Conservation (phyloP, 1,140 invertebrate genomes). For the Drosophila malerkotliana region DNA sequence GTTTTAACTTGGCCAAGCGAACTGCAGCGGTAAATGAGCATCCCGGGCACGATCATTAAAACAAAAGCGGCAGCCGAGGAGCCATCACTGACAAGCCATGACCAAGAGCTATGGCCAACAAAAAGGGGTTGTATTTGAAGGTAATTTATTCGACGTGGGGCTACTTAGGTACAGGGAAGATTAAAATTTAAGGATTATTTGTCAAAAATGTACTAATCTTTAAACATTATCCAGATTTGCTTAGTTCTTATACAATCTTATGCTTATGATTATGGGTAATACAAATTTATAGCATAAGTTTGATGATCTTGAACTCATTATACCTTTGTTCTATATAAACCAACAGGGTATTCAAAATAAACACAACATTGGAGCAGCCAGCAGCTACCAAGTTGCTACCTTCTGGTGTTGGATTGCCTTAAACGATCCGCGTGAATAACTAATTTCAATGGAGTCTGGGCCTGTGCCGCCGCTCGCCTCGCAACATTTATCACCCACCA, state of each 20-base stretch:
- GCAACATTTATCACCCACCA: constrained; percentile 81
- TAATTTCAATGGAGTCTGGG: constrained; percentile 80
- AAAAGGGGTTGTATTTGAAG: not conserved
- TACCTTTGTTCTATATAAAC: not conserved
- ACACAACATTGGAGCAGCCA: constrained; percentile 31
- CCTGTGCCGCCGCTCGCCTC: constrained; percentile 53
- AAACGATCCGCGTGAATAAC: constrained; percentile 83
- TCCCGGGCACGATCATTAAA: constrained; percentile 77
- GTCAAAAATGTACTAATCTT: no score
- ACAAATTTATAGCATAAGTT: no score
- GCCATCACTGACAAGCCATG: constrained; percentile 77
- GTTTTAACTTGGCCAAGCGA: constrained; percentile 1
- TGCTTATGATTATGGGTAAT: no score
- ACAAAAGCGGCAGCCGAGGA: constrained; percentile 69
- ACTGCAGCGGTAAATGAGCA: constrained; percentile 69
- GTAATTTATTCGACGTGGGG: not conserved
- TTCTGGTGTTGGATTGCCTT: constrained; percentile 80
- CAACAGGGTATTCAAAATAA: constrained; percentile 25
- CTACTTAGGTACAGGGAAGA: not conserved
- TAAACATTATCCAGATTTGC: no score
- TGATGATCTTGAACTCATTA: not conserved
- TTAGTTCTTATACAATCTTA: no score
- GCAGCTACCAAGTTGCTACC: constrained; percentile 47
- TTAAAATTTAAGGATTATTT: no score
- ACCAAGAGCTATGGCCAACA: constrained; percentile 61